phyloP scores from a whole-genome alignment of 2,888 invertebrate species.

The Brachypterus glaber region DNA sequence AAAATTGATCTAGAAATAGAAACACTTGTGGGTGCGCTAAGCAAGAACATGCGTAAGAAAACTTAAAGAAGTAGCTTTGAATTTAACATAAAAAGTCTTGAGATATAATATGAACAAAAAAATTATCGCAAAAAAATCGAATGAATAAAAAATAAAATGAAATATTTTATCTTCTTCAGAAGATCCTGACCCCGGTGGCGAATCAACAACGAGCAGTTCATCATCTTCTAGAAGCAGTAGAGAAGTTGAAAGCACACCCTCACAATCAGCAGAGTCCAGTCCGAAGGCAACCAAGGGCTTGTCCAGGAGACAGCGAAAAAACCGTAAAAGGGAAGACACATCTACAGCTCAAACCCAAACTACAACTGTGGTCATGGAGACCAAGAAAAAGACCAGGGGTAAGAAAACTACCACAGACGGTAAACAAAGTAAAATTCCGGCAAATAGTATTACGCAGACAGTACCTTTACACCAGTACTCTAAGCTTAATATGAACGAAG shows the following conservation, averaged over 20 bases:
- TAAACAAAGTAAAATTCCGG: conserved; percentile 5
- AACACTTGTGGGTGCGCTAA: no score
- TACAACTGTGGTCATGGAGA: no score
- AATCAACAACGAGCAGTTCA: conserved; percentile 27
- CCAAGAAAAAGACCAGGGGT: conserved; percentile 24
- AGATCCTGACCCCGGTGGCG: conserved; percentile 39
- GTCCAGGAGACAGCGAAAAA: conserved; percentile 47
- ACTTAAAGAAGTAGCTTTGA: no score
- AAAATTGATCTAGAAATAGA: no score
- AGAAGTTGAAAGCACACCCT: conserved; percentile 34
- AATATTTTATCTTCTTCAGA: conserved; percentile 32
- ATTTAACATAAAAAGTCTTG: no score
- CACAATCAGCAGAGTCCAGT: conserved; percentile 41
- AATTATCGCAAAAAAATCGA: neutral
- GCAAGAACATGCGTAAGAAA: no score
- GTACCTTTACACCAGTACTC: conserved; percentile 34
- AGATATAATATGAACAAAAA: no score
- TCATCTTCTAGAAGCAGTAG: conserved; percentile 24
- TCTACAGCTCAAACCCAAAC: no score
- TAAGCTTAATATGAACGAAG: conserved; percentile 43
- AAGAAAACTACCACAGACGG: conserved; percentile 12
- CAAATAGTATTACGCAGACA: conserved; percentile 16
- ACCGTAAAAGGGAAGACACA: conserved; percentile 34
- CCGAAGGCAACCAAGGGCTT: conserved; percentile 43
- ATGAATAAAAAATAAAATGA: neutral